A percentile compares a stretch with the other conserved stretches of the same genome.
Conservation (phyloP, 2,797 vertebrate species). For the Esox masquinongy region DNA sequence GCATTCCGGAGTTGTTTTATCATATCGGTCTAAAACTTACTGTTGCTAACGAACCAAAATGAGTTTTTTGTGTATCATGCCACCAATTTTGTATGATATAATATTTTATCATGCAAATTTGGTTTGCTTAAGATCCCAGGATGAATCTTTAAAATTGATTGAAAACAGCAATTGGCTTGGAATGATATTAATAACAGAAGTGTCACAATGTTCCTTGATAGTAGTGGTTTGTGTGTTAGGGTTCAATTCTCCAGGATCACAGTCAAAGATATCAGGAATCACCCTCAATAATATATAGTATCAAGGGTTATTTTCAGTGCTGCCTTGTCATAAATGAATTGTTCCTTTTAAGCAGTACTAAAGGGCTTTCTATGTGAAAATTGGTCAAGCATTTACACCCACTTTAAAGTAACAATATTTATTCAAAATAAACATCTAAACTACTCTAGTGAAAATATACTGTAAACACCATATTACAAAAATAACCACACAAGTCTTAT, state of each 20-base stretch:
- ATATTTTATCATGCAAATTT: too few relatives aligned
- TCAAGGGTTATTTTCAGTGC: not conserved
- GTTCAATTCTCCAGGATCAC: not conserved
- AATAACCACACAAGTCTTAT: not conserved
- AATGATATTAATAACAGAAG: not conserved
- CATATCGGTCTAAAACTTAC: too few relatives aligned
- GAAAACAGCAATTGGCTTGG: not conserved
- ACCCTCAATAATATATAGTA: not conserved
- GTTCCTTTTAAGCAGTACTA: not conserved
- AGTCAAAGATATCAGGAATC: not conserved
- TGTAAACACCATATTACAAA: not conserved
- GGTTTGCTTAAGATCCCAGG: not conserved
- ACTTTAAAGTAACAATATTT: not conserved
- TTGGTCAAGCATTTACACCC: not conserved
- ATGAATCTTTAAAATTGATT: conserved; percentile 5
- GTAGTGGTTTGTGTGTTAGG: not conserved
- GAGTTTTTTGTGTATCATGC: too few relatives aligned
- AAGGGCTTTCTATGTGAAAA: not conserved
- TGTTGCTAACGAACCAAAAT: too few relatives aligned
- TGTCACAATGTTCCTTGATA: not conserved
- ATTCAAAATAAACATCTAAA: not conserved
- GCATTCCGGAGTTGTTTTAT: too few relatives aligned
- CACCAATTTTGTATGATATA: too few relatives aligned
- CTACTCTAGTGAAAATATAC: not conserved
- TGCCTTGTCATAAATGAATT: not conserved